These are phyloP conservation scores for Protomyctophum bolini DNA, from an alignment of 2,113 vertebrate species.

Conservation along the genomic window DNA sequence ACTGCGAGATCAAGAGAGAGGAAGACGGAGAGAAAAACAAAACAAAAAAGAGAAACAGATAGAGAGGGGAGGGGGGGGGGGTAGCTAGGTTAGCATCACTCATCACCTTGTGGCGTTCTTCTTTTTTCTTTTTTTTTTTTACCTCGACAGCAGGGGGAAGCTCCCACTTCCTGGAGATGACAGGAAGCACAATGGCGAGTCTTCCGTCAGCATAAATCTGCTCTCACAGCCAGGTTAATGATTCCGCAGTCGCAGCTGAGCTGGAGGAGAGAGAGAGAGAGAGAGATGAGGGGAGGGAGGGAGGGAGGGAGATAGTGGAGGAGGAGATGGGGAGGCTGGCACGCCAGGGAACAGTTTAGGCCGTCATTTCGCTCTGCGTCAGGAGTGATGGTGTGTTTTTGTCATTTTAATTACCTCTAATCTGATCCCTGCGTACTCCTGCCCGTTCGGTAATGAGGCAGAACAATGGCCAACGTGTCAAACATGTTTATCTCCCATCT, in stretches of 20 bases:
- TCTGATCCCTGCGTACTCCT: slow-evolving; percentile 63
- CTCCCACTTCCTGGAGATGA: slow-evolving; percentile 78
- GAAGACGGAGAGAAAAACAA: slow-evolving; percentile 26
- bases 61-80: slow-evolving; percentile 15
- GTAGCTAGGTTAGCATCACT: slow-evolving; percentile 41
- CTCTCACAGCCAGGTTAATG: slow-evolving; percentile 75
- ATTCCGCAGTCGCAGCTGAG: slow-evolving; percentile 69
- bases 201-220: slow-evolving; percentile 73
- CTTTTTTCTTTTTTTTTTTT: slow-evolving; percentile 2
- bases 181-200: slow-evolving; percentile 76
- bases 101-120: slow-evolving; percentile 56
- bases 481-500: slow-evolving; percentile 48
- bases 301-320: no score
- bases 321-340: no score
- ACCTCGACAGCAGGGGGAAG: slow-evolving; percentile 75
- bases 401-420: slow-evolving; percentile 77
- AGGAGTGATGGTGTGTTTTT: slow-evolving; percentile 72
- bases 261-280: no score
- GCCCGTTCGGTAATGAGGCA: slow-evolving; percentile 62
- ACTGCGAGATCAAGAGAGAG: background rate
- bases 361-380: slow-evolving; percentile 61
- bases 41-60: slow-evolving; percentile 34
- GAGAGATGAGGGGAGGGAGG: no score
- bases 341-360: slow-evolving; percentile 29
- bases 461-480: slow-evolving; percentile 67